Evolutionary conservation across 2,888 invertebrate species (phyloP).

Genomic region (Dorcus hopei): DNA sequence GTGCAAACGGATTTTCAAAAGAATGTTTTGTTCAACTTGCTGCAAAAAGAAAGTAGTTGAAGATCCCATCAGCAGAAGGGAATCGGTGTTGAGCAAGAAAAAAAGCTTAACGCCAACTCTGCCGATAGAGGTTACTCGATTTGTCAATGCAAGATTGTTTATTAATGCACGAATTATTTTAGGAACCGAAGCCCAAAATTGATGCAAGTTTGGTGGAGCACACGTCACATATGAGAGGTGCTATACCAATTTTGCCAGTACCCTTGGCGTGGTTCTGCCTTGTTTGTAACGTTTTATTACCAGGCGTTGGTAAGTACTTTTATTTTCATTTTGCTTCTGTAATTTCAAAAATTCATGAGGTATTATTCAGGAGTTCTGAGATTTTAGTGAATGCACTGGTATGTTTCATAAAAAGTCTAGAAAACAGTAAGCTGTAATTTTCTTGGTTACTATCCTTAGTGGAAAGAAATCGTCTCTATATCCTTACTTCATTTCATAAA

Average conservation of each 20-base stretch:
- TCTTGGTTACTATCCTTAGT: too few relatives aligned
- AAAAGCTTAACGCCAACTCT: constrained; percentile 59
- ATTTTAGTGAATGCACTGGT: too few relatives aligned
- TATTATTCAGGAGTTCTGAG: too few relatives aligned
- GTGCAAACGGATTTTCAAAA: constrained; percentile 34
- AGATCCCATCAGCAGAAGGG: constrained; percentile 57
- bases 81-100: constrained; percentile 64
- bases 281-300: constrained; percentile 73
- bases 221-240: constrained; percentile 83
- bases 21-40: constrained; percentile 35
- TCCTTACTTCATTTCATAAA: too few relatives aligned
- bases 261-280: constrained; percentile 86
- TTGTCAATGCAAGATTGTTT: background rate
- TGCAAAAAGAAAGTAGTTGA: constrained; percentile 33
- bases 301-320: constrained; percentile 66
- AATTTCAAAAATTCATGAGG: too few relatives aligned
- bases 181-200: constrained; percentile 75
- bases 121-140: background rate
- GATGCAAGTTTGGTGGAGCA: constrained; percentile 77
- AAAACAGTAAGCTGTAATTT: too few relatives aligned
- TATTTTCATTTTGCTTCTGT: too few relatives aligned
- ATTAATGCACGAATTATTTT: constrained; percentile 24
- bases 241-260: constrained; percentile 87
- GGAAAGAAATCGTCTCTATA: too few relatives aligned
- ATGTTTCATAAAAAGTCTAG: too few relatives aligned